phyloP scores from a whole-genome alignment of 2,797 vertebrate species.

The Helicolenus hilgendorfi region DNA sequence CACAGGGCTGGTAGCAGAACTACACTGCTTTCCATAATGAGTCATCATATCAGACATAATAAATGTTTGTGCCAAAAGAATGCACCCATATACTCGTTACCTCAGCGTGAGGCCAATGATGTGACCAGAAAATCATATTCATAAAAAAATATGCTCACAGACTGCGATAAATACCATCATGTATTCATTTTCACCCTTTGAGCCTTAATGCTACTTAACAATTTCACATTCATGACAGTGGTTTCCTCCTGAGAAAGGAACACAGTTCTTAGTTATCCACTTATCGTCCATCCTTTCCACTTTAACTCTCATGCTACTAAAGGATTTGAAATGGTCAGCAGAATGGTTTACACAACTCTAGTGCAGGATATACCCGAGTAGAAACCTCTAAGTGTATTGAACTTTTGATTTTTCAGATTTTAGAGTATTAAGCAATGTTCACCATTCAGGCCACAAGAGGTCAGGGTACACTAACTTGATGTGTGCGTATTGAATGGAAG shows the following conservation, averaged over 20 bases:
- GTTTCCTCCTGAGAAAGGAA: neutral
- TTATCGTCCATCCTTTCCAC: neutral
- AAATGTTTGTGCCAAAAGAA: slow-evolving; percentile 11
- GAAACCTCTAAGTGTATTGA: neutral
- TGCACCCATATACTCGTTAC: neutral
- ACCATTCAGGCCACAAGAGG: neutral
- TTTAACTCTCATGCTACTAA: neutral
- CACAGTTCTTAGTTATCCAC: neutral
- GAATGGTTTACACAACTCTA: neutral
- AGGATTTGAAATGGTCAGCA: neutral
- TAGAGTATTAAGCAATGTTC: neutral
- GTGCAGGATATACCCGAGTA: neutral
- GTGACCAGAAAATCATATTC: neutral
- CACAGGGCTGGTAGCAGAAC: neutral
- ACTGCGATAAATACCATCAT: neutral
- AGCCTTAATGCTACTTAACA: neutral
- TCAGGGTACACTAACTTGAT: neutral
- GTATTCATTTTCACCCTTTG: neutral
- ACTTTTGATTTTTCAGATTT: neutral
- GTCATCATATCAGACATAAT: slow-evolving; percentile 6
- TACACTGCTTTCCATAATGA: neutral
- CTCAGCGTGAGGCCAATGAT: neutral
- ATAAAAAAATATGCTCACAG: neutral
- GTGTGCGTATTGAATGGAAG: neutral
- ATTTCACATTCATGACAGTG: neutral